Evolutionary conservation across 2,888 invertebrate species (phyloP).

Genomic region (Orchestes rusci): DNA sequence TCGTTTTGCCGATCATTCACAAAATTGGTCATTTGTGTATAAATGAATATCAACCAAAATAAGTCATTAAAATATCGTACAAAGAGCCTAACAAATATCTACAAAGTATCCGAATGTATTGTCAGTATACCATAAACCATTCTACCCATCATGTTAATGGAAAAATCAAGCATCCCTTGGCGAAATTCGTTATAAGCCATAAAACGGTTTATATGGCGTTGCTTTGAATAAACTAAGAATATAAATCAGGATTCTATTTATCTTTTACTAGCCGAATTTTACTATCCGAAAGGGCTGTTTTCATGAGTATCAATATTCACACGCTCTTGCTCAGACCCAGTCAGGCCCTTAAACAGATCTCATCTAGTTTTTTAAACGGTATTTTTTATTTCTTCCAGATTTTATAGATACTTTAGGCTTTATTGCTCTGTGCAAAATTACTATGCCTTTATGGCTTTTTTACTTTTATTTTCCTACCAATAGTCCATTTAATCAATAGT

Average conservation of each 20-base stretch:
- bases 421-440: slow-evolving; percentile 19
- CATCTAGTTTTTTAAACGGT: slow-evolving; percentile 23
- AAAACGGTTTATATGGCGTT: slow-evolving; percentile 35
- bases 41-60: no score
- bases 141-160: slow-evolving; percentile 23
- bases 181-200: slow-evolving; percentile 39
- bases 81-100: slow-evolving; percentile 17
- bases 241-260: slow-evolving; percentile 25
- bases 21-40: no score
- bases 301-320: slow-evolving; percentile 25
- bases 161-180: slow-evolving; percentile 33
- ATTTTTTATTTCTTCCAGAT: slow-evolving; percentile 20
- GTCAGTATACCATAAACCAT: slow-evolving; percentile 26
- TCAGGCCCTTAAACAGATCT: slow-evolving; percentile 14
- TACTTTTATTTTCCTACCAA: slow-evolving; percentile 13
- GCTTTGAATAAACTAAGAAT: slow-evolving; percentile 34
- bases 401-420: slow-evolving; percentile 24
- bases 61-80: slow-evolving; percentile 15
- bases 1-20: no score
- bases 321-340: slow-evolving; percentile 20
- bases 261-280: slow-evolving; percentile 38
- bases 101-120: slow-evolving; percentile 16
- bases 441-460: slow-evolving; percentile 17
- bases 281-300: slow-evolving; percentile 35
- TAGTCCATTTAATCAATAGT: slow-evolving; percentile 17